Evolutionary conservation across 2,888 invertebrate species (phyloP), one percentile per base, ranked within the genome.

Genomic region (Eupithecia exiguata): DNA sequence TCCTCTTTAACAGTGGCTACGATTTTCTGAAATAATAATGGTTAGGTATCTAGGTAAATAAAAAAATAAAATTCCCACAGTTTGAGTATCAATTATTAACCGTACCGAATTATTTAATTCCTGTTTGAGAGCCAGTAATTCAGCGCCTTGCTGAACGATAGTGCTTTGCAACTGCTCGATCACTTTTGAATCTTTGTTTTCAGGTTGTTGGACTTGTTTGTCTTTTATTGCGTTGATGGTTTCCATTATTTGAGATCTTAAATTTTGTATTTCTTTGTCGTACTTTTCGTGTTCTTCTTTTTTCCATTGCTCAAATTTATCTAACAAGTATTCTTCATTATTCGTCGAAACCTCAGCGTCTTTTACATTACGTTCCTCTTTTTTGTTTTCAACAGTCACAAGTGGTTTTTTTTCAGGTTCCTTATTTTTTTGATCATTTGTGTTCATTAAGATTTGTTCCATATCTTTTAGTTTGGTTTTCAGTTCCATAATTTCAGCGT

Each of bases 281-380:
- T 95, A 95, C 82, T 95, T 95, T 71, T 93, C 93, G 76, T 94
- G 89, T 84, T 95, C 94, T 83, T 93, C 87, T 83, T 92, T 91
- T 85, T 94, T 95, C 93, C 94, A 95, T 84, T 89, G 91, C 82
- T 91, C 95, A 77, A 91, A 91, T 86, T 88, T 93, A 84, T 90
- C 88, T 58, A 92, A 75, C 53, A 92, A 82, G 77, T 87, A 86
- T 68, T 85, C 87, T 77, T 91, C 91, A 66, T 85, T 86, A 68
- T 86, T 87, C 18, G 91, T 89, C 7, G 86, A 87, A 25, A 91
- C 90, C 79, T 91, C 91, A 35, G 86, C 90, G 74, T 93, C 92
- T 84, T 87, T 92, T 77, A 80, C 87, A 77, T 82, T 82, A 70
- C 68, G 70, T 73, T 87, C 89, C 62, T 69, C 77, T 65, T 74